phyloP scores from a whole-genome alignment of 1,140 invertebrate species.

The Drosophila ohnishii region DNA sequence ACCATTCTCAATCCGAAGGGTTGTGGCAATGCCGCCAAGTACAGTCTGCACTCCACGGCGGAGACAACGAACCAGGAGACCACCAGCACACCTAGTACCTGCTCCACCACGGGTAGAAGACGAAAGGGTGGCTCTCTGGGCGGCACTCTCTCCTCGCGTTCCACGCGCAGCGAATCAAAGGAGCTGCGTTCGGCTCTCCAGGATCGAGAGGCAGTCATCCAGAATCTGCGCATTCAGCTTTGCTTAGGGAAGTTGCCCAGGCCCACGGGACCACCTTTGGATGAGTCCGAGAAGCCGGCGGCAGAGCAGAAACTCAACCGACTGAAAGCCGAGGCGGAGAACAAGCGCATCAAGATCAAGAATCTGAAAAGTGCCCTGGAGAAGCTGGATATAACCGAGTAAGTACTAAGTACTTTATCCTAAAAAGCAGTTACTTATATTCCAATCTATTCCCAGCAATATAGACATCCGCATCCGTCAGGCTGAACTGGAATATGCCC shows the following conservation, averaged over 20 bases:
- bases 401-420: too few relatives aligned
- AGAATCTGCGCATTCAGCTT: conserved; percentile 85
- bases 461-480: conserved; percentile 95
- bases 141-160: conserved; percentile 71
- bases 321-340: conserved; percentile 88
- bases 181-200: conserved; percentile 88
- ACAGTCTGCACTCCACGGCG: conserved; percentile 59
- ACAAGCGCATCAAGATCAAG: conserved; percentile 89
- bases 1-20: conserved; percentile 79
- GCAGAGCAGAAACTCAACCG: conserved; percentile 87
- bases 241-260: conserved; percentile 82
- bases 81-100: conserved; percentile 82
- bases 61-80: conserved; percentile 55
- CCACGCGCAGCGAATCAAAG: conserved; percentile 85
- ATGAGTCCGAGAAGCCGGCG: conserved; percentile 75
- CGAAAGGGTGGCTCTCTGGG: conserved; percentile 84
- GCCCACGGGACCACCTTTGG: conserved; percentile 80
- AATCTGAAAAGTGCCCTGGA: conserved; percentile 89
- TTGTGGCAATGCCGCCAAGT: conserved; percentile 70
- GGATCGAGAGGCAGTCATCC: conserved; percentile 92
- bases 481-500: conserved; percentile 93
- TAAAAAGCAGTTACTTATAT: too few relatives aligned
- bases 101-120: conserved; percentile 85
- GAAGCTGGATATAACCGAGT: conserved; percentile 90
- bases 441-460: conserved; percentile 86